Conservation (phyloP, 1,140 invertebrate genomes). For the Choristoneura fumiferana region DNA sequence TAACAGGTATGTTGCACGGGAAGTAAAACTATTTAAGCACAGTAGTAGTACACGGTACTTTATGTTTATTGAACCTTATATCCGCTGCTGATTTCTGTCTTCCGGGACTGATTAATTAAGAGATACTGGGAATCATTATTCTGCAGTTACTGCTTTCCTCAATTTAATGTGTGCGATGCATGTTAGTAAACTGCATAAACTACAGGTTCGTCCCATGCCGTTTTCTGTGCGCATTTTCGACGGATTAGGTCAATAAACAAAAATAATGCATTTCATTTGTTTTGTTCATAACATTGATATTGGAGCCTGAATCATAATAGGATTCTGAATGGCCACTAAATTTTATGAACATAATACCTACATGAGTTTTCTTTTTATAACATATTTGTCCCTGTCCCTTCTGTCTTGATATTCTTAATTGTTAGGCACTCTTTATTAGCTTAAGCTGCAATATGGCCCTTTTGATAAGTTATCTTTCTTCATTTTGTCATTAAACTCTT, state of each 20-base stretch:
- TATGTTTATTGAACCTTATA: constrained; percentile 10
- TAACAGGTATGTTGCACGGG: background rate
- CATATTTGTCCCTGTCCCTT: too few relatives aligned
- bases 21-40: background rate
- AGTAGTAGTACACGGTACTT: background rate
- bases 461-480: too few relatives aligned
- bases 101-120: background rate
- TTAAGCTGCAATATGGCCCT: too few relatives aligned
- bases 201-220: background rate
- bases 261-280: too few relatives aligned
- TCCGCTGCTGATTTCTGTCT: constrained; percentile 9
- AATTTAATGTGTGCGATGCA: background rate
- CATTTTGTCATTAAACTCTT: too few relatives aligned
- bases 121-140: background rate
- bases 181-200: background rate
- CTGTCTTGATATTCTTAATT: too few relatives aligned
- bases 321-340: too few relatives aligned
- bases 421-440: too few relatives aligned
- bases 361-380: too few relatives aligned
- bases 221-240: background rate
- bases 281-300: too few relatives aligned
- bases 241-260: background rate
- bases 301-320: too few relatives aligned
- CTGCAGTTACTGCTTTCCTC: background rate
- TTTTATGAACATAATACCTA: too few relatives aligned